These are phyloP conservation scores for Pocillopora meandrina DNA, from an alignment of 92 coral and sea anemone genomes.

Conservation along the genomic window DNA sequence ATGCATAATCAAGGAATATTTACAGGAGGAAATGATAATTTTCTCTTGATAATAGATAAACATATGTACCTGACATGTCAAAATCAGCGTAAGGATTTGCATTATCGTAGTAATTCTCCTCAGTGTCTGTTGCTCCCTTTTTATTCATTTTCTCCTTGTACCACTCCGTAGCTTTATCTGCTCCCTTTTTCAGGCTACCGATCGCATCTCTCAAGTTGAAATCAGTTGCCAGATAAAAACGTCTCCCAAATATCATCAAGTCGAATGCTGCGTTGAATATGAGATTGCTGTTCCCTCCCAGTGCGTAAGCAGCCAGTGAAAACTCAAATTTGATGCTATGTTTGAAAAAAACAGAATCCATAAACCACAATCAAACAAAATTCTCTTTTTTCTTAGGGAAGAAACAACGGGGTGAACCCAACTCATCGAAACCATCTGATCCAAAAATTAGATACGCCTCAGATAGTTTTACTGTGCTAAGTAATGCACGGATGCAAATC, in stretches of 20 bases:
- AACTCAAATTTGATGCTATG: conserved; percentile 90
- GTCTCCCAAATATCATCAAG: conserved; percentile 92
- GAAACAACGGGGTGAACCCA: too few relatives aligned
- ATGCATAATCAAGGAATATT: too few relatives aligned
- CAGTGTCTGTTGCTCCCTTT: conserved; percentile 76
- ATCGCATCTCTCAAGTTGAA: conserved; percentile 74
- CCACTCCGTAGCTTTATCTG: conserved; percentile 70
- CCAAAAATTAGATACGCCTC: too few relatives aligned
- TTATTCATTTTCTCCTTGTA: conserved; percentile 88
- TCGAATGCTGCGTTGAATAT: conserved; percentile 93
- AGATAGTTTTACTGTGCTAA: too few relatives aligned
- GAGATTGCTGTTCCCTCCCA: conserved; percentile 53
- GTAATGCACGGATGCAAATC: too few relatives aligned
- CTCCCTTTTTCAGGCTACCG: conserved; percentile 68
- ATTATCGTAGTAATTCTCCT: conserved; percentile 86
- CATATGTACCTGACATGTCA: conserved; percentile 76
- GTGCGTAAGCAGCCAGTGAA: conserved; percentile 69
- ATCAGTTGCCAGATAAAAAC: conserved; percentile 70
- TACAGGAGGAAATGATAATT: too few relatives aligned
- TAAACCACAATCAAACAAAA: not conserved
- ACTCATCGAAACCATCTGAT: too few relatives aligned
- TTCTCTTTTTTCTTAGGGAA: too few relatives aligned
- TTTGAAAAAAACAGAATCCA: not conserved
- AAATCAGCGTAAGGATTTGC: conserved; percentile 94
- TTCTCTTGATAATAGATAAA: too few relatives aligned